A percentile compares a stretch with the other conserved stretches of the same genome.
Evolutionary conservation across 1,140 invertebrate species (phyloP).

Genomic region (Drosophila baimaii): DNA sequence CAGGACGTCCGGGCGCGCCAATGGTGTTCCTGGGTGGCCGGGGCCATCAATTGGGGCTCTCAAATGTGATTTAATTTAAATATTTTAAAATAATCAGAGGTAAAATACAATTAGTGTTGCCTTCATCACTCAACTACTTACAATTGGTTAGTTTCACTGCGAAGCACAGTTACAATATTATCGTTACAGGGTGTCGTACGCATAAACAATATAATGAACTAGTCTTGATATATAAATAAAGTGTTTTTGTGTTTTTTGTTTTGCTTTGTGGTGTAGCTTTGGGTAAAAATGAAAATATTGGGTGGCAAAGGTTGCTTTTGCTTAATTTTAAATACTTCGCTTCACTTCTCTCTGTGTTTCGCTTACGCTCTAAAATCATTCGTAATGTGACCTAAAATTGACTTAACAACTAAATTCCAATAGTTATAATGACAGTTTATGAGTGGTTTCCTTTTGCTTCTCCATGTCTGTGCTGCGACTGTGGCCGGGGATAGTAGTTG

Average conservation of each 20-base stretch:
- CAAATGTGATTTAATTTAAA: constrained; percentile 48
- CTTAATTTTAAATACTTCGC: constrained; percentile 62
- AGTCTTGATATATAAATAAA: constrained; percentile 66
- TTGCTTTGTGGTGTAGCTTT: too few species aligned
- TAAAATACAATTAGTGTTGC: constrained; percentile 61
- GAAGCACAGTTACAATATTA: constrained; percentile 54
- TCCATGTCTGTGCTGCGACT: constrained; percentile 20
- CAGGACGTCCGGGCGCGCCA: constrained; percentile 21
- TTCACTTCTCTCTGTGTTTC: constrained; percentile 53
- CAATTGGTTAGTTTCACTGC: constrained; percentile 45
- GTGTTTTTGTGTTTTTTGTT: constrained; percentile 28
- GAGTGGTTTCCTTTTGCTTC: constrained; percentile 39
- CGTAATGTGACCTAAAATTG: constrained; percentile 72
- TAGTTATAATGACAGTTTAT: constrained; percentile 71
- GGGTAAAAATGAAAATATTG: constrained; percentile 39
- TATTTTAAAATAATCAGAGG: constrained; percentile 65
- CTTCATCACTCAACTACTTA: constrained; percentile 57
- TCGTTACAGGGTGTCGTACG: constrained; percentile 58
- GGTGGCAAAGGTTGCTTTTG: constrained; percentile 33
- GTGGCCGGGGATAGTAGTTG: constrained; percentile 45
- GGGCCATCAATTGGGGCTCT: constrained; percentile 15
- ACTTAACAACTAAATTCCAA: constrained; percentile 77
- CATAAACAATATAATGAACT: constrained; percentile 72
- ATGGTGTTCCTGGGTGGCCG: constrained; percentile 1
- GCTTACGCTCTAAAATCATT: constrained; percentile 72